A percentile compares a stretch with the other conserved stretches of the same genome.
Conservation (phyloP, 1,140 invertebrate species). For the Thereuonema tuberculata region DNA sequence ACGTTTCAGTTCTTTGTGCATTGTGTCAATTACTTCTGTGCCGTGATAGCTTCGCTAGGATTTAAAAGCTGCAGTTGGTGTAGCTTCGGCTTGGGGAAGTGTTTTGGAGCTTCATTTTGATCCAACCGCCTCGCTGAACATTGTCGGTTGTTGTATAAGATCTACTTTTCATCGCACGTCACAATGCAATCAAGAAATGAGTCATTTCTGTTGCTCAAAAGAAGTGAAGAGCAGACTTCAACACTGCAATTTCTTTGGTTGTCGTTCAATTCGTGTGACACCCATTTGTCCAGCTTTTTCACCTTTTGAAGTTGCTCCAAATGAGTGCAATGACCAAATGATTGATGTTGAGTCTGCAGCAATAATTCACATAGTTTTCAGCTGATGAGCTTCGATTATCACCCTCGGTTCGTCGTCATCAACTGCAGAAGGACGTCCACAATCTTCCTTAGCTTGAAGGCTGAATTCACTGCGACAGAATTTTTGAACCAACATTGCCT, state of each 20-base stretch:
- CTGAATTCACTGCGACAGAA: neutral
- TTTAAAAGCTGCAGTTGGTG: too few species aligned
- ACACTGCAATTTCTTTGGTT: conserved; percentile 3
- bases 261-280: conserved; percentile 4
- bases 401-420: neutral
- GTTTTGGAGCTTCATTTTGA: too few species aligned
- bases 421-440: neutral
- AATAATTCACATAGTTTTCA: neutral
- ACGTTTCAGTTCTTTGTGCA: too few species aligned
- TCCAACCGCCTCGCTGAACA: too few species aligned
- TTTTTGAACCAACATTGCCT: neutral
- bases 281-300: conserved; percentile 11
- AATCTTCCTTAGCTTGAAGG: neutral
- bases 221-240: conserved; percentile 2
- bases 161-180: neutral
- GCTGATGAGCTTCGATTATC: neutral
- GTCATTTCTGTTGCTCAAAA: conserved; percentile 2
- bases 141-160: neutral
- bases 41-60: too few species aligned
- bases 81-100: too few species aligned
- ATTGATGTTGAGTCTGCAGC: neutral
- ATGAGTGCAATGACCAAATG: neutral
- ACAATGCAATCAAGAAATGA: too few species aligned
- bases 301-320: neutral
- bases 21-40: too few species aligned